These are phyloP conservation scores for Micronycteris hirsuta DNA, from an alignment of 2,113 vertebrate genomes.

Conservation along the genomic window DNA sequence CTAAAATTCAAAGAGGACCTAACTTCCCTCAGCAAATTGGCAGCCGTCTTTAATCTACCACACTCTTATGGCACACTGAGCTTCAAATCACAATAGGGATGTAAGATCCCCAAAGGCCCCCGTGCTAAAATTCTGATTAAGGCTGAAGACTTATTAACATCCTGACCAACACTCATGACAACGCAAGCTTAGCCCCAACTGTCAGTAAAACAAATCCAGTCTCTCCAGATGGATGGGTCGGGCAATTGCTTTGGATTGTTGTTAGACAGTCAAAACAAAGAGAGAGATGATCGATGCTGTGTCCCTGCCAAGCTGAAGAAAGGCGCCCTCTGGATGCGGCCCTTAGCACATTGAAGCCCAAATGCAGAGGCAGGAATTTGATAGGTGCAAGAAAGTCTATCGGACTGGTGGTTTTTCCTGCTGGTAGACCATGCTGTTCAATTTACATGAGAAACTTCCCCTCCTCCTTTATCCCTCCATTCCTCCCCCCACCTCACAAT, in stretches of 20 bases:
- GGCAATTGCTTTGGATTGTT: neutral
- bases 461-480: neutral
- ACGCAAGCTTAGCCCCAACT: neutral
- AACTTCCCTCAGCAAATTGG: neutral
- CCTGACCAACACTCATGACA: neutral
- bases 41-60: neutral
- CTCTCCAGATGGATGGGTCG: neutral
- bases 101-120: neutral
- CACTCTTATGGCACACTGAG: neutral
- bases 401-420: neutral
- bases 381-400: neutral
- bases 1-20: neutral
- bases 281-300: neutral
- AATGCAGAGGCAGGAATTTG: constrained; percentile 32
- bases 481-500: constrained; percentile 37
- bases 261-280: neutral
- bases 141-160: neutral
- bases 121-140: neutral
- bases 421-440: constrained; percentile 28
- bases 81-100: neutral
- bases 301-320: neutral
- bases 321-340: neutral
- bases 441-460: constrained; percentile 54
- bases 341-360: neutral
- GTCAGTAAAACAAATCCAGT: neutral